Evolutionary conservation across 2,113 vertebrate species (phyloP).

Genomic region (Argyrosomus japonicus): DNA sequence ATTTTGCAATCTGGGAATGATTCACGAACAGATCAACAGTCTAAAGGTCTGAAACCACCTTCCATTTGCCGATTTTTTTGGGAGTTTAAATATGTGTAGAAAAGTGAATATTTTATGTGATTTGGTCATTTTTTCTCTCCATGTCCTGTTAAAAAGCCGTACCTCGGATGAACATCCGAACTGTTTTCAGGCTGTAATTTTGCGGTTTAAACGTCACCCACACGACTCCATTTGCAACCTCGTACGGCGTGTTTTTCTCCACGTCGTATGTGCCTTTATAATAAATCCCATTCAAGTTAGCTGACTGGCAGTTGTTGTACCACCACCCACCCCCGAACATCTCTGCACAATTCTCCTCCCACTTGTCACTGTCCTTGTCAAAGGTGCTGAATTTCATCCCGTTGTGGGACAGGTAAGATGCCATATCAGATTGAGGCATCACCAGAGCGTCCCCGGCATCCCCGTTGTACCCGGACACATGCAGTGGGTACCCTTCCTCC

Average conservation of each 20-base stretch:
- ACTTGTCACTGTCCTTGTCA: slow-evolving; percentile 89
- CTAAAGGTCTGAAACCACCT: neutral
- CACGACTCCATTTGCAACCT: slow-evolving; percentile 88
- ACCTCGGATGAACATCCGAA: slow-evolving; percentile 88
- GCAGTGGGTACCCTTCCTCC: slow-evolving; percentile 85
- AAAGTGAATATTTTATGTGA: neutral
- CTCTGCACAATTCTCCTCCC: slow-evolving; percentile 90
- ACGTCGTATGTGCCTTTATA: slow-evolving; percentile 87
- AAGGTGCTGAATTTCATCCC: slow-evolving; percentile 93
- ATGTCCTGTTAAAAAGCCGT: slow-evolving; percentile 41
- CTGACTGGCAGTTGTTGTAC: slow-evolving; percentile 92
- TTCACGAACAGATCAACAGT: neutral
- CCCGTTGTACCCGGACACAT: slow-evolving; percentile 86
- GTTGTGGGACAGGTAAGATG: slow-evolving; percentile 83
- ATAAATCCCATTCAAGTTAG: slow-evolving; percentile 94
- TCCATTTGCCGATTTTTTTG: neutral
- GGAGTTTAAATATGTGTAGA: neutral
- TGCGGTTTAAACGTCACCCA: slow-evolving; percentile 88
- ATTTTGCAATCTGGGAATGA: slow-evolving; percentile 44
- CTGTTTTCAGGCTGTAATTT: slow-evolving; percentile 89
- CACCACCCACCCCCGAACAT: slow-evolving; percentile 94
- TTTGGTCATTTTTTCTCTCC: neutral
- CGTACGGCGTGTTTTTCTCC: slow-evolving; percentile 85
- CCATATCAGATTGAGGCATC: slow-evolving; percentile 66
- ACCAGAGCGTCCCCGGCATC: slow-evolving; percentile 89